Percentiles rank a stretch among this genome's conserved stretches.
Conservation (phyloP, 2,888 invertebrate genomes). For the Leucophora obtusa region DNA sequence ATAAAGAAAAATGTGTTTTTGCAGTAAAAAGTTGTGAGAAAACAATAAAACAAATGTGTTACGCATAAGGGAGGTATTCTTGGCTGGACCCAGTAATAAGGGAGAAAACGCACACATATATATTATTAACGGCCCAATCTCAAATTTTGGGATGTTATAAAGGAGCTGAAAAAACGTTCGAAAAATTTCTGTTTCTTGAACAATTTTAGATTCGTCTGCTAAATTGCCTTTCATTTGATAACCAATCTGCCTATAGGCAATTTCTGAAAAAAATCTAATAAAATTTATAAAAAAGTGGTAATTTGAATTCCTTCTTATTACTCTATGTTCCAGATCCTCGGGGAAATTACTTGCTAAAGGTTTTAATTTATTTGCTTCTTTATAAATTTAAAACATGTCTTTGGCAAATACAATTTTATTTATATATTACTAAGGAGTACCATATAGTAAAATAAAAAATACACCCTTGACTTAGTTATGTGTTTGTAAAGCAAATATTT, state of each 20-base stretch:
- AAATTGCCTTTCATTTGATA: no score
- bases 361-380: constrained; percentile 6
- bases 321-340: neutral
- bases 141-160: no score
- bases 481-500: constrained; percentile 6
- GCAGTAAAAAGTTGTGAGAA: constrained; percentile 27
- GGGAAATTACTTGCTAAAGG: constrained; percentile 12
- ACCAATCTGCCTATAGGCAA: no score
- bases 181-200: no score
- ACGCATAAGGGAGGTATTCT: no score
- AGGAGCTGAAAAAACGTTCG: no score
- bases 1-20: constrained; percentile 11
- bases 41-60: constrained; percentile 12
- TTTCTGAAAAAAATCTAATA: no score
- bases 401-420: constrained; percentile 30
- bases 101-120: no score
- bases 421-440: constrained; percentile 3
- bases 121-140: no score
- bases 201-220: no score
- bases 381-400: neutral
- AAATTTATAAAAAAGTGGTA: no score
- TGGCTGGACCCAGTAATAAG: no score
- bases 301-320: neutral
- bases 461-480: constrained; percentile 24
- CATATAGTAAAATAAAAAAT: neutral